phyloP scores from a whole-genome alignment of 2,888 invertebrate species.

The Spilarctia lutea region DNA sequence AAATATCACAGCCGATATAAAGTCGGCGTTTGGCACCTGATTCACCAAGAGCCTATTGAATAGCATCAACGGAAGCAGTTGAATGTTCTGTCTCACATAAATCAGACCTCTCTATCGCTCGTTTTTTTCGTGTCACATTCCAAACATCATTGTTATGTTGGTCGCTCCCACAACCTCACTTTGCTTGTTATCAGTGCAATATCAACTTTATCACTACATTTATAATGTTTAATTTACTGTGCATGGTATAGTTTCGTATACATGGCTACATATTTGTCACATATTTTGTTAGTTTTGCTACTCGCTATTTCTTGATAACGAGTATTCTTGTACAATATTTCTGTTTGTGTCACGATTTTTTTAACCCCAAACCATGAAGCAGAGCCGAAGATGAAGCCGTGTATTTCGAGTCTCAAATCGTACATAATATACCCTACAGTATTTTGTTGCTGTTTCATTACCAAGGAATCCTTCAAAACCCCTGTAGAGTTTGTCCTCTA shows the following conservation, averaged over 20 bases:
- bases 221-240: slow-evolving; percentile 45
- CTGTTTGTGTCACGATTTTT: background rate
- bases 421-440: no score
- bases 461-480: no score
- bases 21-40: slow-evolving; percentile 43
- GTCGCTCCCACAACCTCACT: slow-evolving; percentile 78
- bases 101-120: slow-evolving; percentile 56
- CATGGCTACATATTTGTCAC: background rate
- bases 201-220: slow-evolving; percentile 52
- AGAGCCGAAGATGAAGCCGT: no score
- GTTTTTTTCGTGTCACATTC: slow-evolving; percentile 77
- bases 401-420: no score
- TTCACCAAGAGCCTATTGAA: slow-evolving; percentile 38
- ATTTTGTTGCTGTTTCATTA: no score
- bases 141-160: slow-evolving; percentile 74
- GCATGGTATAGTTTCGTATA: slow-evolving; percentile 3
- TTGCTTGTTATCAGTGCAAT: slow-evolving; percentile 48
- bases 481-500: no score
- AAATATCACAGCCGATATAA: slow-evolving; percentile 22
- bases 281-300: background rate
- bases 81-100: slow-evolving; percentile 53
- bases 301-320: background rate
- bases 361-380: no score
- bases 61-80: slow-evolving; percentile 65
- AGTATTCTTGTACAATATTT: background rate